Evolutionary conservation across 2,797 vertebrate species (phyloP).

Genomic region (Lepus oiostolus): DNA sequence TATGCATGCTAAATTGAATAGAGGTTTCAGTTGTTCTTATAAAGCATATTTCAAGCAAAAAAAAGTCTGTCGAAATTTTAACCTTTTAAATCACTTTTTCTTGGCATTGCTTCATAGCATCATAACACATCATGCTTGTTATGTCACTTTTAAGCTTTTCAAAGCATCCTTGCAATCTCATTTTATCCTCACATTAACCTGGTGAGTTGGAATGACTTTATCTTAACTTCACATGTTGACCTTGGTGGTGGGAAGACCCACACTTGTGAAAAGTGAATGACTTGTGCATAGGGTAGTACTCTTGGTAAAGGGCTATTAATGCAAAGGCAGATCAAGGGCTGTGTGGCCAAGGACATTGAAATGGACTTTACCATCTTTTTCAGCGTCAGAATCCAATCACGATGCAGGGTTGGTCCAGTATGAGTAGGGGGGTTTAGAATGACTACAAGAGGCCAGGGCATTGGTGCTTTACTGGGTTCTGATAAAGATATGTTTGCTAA

Average conservation of each 20-base stretch:
- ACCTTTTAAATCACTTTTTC: neutral
- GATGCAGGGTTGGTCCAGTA: neutral
- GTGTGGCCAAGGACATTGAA: neutral
- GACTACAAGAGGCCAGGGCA: neutral
- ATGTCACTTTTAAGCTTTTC: slow-evolving; percentile 61
- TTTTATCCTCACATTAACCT: slow-evolving; percentile 1
- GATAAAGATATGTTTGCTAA: neutral
- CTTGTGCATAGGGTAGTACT: neutral
- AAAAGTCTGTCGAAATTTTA: slow-evolving; percentile 33
- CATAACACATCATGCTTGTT: neutral
- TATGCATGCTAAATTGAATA: neutral
- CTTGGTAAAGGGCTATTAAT: neutral
- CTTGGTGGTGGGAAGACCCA: neutral
- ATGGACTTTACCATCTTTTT: neutral
- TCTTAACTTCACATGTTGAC: neutral
- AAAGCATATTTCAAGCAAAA: slow-evolving; percentile 45
- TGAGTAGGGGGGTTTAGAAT: neutral
- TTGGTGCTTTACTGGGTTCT: neutral
- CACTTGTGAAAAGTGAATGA: neutral
- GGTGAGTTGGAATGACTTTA: neutral
- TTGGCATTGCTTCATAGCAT: neutral
- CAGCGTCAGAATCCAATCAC: neutral
- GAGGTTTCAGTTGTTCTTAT: neutral
- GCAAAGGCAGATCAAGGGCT: neutral
- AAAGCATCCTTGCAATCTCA: neutral